Evolutionary conservation across 2,797 vertebrate genomes (phyloP).

Genomic region (Pachyuromys duprasi): DNA sequence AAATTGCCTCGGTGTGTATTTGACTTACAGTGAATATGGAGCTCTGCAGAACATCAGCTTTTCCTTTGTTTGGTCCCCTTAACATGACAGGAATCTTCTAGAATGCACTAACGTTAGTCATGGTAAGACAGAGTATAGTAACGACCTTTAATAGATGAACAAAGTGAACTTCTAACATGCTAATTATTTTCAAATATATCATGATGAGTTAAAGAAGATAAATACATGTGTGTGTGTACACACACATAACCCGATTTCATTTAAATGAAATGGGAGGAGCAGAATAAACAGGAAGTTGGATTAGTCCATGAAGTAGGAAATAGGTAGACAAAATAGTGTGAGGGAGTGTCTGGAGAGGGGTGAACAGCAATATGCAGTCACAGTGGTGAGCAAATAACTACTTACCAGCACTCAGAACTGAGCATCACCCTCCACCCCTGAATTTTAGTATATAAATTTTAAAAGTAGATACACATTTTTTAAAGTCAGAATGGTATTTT

Average conservation of each 20-base stretch:
- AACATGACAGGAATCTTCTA: constrained; percentile 13
- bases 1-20: background rate
- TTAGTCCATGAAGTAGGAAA: background rate
- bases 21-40: background rate
- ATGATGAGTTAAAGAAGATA: background rate
- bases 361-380: background rate
- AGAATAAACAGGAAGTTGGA: background rate
- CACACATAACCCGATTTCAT: background rate
- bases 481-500: background rate
- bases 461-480: background rate
- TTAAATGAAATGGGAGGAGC: background rate
- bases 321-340: background rate
- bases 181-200: background rate
- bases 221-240: no score
- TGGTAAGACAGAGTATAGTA: background rate
- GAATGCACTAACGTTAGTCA: background rate
- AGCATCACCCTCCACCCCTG: background rate
- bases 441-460: background rate
- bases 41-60: background rate
- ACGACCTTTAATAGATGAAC: background rate
- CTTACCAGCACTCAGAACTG: background rate
- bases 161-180: background rate
- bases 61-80: background rate
- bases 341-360: background rate
- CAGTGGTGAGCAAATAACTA: rapidly evolving